phyloP scores from a whole-genome alignment of 2,888 invertebrate genomes.

The Tetrapedia diversipes region DNA sequence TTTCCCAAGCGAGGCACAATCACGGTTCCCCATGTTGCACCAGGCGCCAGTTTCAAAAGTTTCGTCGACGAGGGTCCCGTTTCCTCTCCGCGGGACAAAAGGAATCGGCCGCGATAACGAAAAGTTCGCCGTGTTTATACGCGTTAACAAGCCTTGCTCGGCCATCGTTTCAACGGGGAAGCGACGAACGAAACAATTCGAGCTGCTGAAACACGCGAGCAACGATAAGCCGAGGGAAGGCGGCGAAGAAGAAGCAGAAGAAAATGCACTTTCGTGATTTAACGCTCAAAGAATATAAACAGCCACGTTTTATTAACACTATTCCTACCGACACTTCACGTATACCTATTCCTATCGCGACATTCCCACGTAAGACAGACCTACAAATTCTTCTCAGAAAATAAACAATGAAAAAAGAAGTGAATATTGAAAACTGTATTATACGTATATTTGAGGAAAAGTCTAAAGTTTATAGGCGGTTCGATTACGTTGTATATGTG shows the following conservation, averaged over 20 bases:
- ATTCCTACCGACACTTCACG: no score
- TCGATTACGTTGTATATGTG: no score
- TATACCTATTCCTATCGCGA: no score
- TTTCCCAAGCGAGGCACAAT: neutral
- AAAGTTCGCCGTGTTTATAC: slow-evolving; percentile 43
- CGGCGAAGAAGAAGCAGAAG: slow-evolving; percentile 53
- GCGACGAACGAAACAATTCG: slow-evolving; percentile 9
- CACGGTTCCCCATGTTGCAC: neutral
- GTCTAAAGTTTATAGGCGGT: no score
- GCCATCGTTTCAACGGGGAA: neutral
- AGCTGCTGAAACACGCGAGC: slow-evolving; percentile 2
- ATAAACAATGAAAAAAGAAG: no score
- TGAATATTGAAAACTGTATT: no score
- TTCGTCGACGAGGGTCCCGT: neutral
- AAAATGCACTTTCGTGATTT: slow-evolving; percentile 79
- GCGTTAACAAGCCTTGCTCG: slow-evolving; percentile 33
- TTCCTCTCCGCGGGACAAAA: neutral
- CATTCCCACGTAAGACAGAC: no score
- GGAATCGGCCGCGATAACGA: slow-evolving; percentile 22
- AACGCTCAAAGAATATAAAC: no score
- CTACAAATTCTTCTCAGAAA: no score
- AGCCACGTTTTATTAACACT: no score
- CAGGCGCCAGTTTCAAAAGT: neutral
- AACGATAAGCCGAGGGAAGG: slow-evolving; percentile 55
- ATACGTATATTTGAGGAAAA: no score